A percentile compares a stretch with the other conserved stretches of the same genome.
These are phyloP conservation scores for Pangasianodon gigas DNA, from an alignment of 2,113 vertebrate genomes.

Conservation along the genomic window DNA sequence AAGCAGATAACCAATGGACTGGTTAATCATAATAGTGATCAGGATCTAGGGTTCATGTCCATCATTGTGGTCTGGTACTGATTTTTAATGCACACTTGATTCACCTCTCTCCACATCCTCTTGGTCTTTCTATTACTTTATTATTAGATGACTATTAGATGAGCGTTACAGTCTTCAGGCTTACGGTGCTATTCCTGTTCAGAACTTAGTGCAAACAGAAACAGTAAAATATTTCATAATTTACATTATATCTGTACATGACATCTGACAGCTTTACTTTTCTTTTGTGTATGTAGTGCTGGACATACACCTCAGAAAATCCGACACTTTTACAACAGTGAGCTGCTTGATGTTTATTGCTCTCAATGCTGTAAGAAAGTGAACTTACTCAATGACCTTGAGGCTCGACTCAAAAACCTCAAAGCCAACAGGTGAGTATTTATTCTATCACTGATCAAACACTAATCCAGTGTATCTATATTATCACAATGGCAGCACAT, in stretches of 20 bases:
- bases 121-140: neutral
- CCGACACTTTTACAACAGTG: constrained; percentile 79
- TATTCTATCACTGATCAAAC: neutral
- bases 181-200: neutral
- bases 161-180: neutral
- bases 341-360: constrained; percentile 85
- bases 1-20: neutral
- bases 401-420: constrained; percentile 85
- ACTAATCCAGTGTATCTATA: neutral
- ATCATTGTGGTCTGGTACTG: neutral
- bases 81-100: neutral
- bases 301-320: constrained; percentile 86
- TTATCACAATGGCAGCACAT: no score
- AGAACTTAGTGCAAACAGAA: neutral
- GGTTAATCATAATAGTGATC: neutral
- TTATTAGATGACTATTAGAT: neutral
- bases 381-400: constrained; percentile 86
- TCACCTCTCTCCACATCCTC: neutral
- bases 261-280: neutral
- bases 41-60: neutral
- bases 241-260: neutral
- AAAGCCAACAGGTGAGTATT: constrained; percentile 83
- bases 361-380: constrained; percentile 90
- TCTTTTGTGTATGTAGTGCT: constrained; percentile 67
- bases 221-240: neutral